Base-by-base conservation (phyloP, 2,797 vertebrate species). In the Gouania willdenowi region DNA sequence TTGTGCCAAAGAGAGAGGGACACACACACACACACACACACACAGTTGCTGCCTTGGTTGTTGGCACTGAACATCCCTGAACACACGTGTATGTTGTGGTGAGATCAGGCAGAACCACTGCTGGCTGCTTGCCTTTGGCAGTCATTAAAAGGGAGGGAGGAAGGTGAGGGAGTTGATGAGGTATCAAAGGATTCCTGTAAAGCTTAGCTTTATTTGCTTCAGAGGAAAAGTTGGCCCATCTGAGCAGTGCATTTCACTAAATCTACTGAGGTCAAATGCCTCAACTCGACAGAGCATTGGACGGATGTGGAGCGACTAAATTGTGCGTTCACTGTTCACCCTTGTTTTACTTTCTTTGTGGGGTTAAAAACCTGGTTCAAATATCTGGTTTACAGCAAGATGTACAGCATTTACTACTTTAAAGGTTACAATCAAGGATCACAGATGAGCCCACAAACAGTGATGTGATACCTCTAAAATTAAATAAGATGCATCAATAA, bases 121-220 rank as follows among this genome's bases (percentile, higher is more conserved):
- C 50, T 76, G 67, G 62, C 71, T 54, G 54, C 49, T 32, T 3
- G 44, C 62, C 40, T 42, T 53, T 69, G 56, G 62, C 55, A 59
- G 35, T 21, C 15, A 9, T 8, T 6, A 14, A 30, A 21, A 22
- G n/a, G 32, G 8, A n/a, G 16, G 21, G 37, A 54, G 53, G 46
- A 30, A 60, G 47, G 59, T 42, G 48, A 69, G 33, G 45, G 42
- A 73, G 47, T 15, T 19, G 64, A 64, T 47, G 56, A 64, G 46
- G 48, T 66, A 66, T 84, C 79, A 81, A 83, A 84, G 68, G 39
- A 72, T 63, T 71, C 29, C 35, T 51, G 37, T 56, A 58, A 59
- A 53, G 47, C 63, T 58, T 34, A 53, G 48, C 38, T 73, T 70
- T 77, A 70, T 77, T 69, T 82, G 60, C 68, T 73, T 45, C 62